phyloP scores from a whole-genome alignment of 2,888 invertebrate genomes.

The Drosophila kanekoi region DNA sequence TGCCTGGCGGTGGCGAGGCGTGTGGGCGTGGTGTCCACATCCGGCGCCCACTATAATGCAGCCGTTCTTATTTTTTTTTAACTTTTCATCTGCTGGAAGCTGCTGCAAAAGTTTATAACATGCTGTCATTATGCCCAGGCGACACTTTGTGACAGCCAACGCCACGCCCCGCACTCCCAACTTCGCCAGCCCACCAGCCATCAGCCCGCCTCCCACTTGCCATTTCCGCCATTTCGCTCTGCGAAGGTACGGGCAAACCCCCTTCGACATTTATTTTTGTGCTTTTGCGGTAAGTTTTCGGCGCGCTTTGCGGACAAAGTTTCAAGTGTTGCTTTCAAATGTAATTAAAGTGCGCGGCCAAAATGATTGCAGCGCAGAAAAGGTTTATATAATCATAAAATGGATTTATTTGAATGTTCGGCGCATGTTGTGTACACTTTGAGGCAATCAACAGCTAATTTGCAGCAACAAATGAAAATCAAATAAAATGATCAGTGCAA shows the following conservation, averaged over 20 bases:
- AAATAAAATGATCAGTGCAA: conserved; percentile 82
- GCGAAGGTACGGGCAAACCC: conserved; percentile 4
- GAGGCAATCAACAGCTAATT: conserved; percentile 75
- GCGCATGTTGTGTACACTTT: not conserved
- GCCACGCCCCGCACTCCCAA: not conserved
- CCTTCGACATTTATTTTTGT: conserved; percentile 72
- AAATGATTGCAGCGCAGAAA: conserved; percentile 56
- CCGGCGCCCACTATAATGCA: conserved; percentile 59
- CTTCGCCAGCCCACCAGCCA: conserved; percentile 1
- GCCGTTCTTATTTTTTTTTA: conserved; percentile 44
- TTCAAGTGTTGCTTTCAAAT: conserved; percentile 80
- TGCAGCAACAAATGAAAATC: conserved; percentile 81
- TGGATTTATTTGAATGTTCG: conserved; percentile 10
- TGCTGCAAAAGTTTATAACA: conserved; percentile 67
- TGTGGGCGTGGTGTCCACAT: conserved; percentile 41
- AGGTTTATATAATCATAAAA: conserved; percentile 56
- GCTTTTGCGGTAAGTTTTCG: conserved; percentile 77
- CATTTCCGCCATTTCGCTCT: conserved; percentile 58
- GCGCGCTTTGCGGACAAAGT: conserved; percentile 64
- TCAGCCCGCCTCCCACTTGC: conserved; percentile 39
- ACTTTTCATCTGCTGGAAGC: conserved; percentile 57
- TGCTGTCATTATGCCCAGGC: conserved; percentile 76
- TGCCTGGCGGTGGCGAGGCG: not conserved
- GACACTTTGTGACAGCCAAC: conserved; percentile 62
- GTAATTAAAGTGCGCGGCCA: conserved; percentile 70